Evolutionary conservation across 2,113 vertebrate genomes (phyloP).

Genomic region (Forbesichthys agassizii): DNA sequence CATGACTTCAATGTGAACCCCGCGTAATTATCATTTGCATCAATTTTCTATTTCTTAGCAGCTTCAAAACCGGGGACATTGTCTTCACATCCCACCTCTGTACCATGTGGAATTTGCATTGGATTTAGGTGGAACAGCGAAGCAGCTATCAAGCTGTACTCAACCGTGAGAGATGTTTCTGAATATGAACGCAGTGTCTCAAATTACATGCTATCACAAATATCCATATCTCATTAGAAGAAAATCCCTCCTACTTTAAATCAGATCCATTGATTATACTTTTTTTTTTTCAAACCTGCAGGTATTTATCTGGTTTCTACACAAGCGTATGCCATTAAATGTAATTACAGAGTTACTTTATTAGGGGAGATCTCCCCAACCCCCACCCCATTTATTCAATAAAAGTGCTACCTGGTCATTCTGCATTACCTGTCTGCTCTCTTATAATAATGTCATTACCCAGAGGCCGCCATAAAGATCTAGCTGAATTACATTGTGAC

Average conservation of each 20-base stretch:
- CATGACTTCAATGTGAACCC: too few relatives aligned
- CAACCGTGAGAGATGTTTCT: too few relatives aligned
- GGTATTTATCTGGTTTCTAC: constrained; percentile 37
- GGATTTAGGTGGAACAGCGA: too few relatives aligned
- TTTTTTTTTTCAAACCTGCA: background rate
- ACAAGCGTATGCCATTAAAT: constrained; percentile 54
- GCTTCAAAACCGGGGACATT: too few relatives aligned
- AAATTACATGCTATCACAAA: too few relatives aligned
- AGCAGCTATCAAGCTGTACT: too few relatives aligned
- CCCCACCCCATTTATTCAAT: constrained; percentile 23
- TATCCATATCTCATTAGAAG: constrained; percentile 22
- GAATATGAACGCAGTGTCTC: too few relatives aligned
- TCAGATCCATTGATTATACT: background rate
- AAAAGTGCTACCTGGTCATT: constrained; percentile 63
- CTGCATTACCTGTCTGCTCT: constrained; percentile 64
- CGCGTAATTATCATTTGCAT: too few relatives aligned
- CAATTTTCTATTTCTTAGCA: too few relatives aligned
- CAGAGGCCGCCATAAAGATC: constrained; percentile 59
- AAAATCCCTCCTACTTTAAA: background rate
- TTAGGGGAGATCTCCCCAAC: constrained; percentile 28
- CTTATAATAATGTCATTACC: constrained; percentile 68
- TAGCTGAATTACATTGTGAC: constrained; percentile 65
- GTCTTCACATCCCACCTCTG: too few relatives aligned
- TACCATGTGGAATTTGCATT: too few relatives aligned
- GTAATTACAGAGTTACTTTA: constrained; percentile 55